Evolutionary conservation across 1,140 invertebrate species (phyloP).

Genomic region (Lepidurus couesii): DNA sequence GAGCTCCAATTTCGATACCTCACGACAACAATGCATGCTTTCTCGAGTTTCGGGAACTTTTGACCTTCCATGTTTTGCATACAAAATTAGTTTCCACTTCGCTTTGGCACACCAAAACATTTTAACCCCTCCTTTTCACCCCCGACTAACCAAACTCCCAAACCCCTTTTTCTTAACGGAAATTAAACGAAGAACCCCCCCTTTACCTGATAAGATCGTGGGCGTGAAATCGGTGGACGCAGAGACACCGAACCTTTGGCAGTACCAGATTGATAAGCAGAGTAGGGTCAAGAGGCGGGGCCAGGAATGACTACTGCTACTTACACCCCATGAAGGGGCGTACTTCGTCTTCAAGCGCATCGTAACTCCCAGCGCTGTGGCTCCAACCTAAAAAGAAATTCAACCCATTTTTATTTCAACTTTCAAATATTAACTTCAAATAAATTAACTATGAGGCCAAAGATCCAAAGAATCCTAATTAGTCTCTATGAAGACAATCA

Average conservation of each 20-base stretch:
- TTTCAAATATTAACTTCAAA: too few species aligned
- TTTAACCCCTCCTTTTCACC: neutral
- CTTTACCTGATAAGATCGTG: conserved; percentile 5
- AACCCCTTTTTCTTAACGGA: neutral
- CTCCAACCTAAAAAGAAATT: neutral
- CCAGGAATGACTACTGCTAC: neutral
- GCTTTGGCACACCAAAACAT: neutral
- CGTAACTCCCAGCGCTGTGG: conserved; percentile 11
- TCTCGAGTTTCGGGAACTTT: too few species aligned
- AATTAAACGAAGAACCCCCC: neutral
- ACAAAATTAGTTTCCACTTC: too few species aligned
- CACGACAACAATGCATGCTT: too few species aligned
- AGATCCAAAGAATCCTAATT: too few species aligned
- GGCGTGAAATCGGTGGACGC: neutral
- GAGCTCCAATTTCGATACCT: too few species aligned
- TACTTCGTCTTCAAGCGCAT: conserved; percentile 5
- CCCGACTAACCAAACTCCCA: neutral
- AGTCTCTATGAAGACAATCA: too few species aligned
- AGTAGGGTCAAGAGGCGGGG: conserved; percentile 12
- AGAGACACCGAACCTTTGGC: neutral
- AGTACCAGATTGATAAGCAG: neutral
- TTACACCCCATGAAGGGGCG: conserved; percentile 12
- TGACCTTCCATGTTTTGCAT: too few species aligned
- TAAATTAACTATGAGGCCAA: too few species aligned
- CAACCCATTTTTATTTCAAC: neutral